A percentile compares a stretch with the other conserved stretches of the same genome.
Conservation (phyloP, 2,888 invertebrate species). For the Toxonevra muliebris region DNA sequence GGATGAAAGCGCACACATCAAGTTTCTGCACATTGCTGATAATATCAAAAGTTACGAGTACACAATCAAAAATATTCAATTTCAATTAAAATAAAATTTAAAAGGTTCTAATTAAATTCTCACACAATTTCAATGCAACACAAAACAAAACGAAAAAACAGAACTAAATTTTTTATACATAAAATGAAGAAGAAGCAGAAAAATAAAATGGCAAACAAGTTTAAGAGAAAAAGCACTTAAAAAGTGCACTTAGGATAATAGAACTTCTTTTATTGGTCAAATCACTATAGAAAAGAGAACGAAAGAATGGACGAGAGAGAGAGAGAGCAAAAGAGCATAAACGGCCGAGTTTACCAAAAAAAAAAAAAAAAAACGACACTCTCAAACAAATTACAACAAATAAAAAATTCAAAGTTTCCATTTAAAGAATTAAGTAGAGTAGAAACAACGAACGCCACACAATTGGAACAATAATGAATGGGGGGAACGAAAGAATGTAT, state of each 20-base stretch:
- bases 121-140: too few relatives aligned
- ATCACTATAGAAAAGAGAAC: background rate
- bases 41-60: too few relatives aligned
- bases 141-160: too few relatives aligned
- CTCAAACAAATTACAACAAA: background rate
- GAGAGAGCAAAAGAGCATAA: background rate
- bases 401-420: conserved; percentile 14
- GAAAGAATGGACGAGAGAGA: background rate
- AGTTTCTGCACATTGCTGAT: too few relatives aligned
- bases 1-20: too few relatives aligned
- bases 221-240: conserved; percentile 38
- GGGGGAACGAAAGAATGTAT: conserved; percentile 8
- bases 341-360: background rate
- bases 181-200: conserved; percentile 33
- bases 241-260: conserved; percentile 48
- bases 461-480: conserved; percentile 10
- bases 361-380: background rate
- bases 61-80: too few relatives aligned
- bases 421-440: conserved; percentile 29
- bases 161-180: background rate
- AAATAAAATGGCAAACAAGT: conserved; percentile 16
- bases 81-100: too few relatives aligned
- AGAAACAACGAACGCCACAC: too few relatives aligned
- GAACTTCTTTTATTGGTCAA: conserved; percentile 44
- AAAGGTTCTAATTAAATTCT: too few relatives aligned